Evolutionary conservation across 2,113 vertebrate species (phyloP), one percentile per base, ranked within the genome.

Genomic region (Ursus arctos): DNA sequence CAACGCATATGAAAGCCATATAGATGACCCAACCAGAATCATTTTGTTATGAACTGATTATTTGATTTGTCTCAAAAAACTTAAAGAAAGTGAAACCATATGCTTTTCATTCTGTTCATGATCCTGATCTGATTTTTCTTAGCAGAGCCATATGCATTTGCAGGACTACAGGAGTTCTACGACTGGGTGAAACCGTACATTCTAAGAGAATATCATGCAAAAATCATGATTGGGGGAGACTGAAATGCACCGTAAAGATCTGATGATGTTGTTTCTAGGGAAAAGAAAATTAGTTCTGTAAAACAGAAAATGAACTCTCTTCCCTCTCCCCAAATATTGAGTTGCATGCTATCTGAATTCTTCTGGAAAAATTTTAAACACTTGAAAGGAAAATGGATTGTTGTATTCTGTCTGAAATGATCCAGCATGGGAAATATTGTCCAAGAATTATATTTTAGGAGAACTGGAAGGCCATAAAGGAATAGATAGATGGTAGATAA

Each of bases 321-420:
- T 21, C 10, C 33, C 21, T 67, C 55, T 15, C 43, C 14, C 6
- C 65, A 21, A 57, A n/a, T 15, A 36, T 40, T 47, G 22, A 87
- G 9, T 36, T 85, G 16, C 36, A 40, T 85, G 26, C 21, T 51
- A 36, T 94, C 79, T 57, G 31, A 84, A 69, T 57, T 71, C 7
- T 61, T n/a, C 92, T 80, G 26, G n/a, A 51, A 94, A 85, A 82
- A 55, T 91, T 53, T 71, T 77, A 80, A 94, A 85, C 19, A 57
- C 55, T 88, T 91, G 8, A 40, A 77, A 93, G 33, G 55, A 47
- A 94, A 88, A 88, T 13, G 49, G 22, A 36, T 72, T 12, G 4
- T 55, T 55, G 16, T 53, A 69, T 28, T 65, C n/a, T 31, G 14
- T n/a, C 51, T 94, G 53, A 72, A 53, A 79, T 6, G 69, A 15